Evolutionary conservation across 2,888 invertebrate genomes (phyloP).

Genomic region (Crocallis elinguaria): DNA sequence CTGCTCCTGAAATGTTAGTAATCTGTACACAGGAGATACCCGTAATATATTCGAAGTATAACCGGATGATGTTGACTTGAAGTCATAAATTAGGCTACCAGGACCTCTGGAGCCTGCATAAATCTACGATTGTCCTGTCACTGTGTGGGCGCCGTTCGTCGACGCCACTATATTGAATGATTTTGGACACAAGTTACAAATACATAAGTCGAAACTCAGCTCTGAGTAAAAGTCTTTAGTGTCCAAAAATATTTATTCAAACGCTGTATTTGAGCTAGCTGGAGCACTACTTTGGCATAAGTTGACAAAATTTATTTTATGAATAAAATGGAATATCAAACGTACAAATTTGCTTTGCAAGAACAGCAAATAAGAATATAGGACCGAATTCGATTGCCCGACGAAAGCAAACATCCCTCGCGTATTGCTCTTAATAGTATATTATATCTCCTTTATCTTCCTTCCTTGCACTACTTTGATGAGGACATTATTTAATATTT

Average conservation of each 20-base stretch:
- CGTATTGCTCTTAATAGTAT: slow-evolving; percentile 4
- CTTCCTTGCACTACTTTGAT: neutral
- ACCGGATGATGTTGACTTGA: slow-evolving; percentile 19
- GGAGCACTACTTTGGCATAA: neutral
- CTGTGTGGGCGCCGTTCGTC: slow-evolving; percentile 38
- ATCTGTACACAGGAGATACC: slow-evolving; percentile 19
- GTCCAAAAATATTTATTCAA: neutral
- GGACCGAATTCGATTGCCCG: slow-evolving; percentile 45
- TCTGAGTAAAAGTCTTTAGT: neutral
- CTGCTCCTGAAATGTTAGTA: slow-evolving; percentile 15
- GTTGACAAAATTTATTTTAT: slow-evolving; percentile 28
- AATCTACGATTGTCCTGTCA: slow-evolving; percentile 74
- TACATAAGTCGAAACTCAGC: neutral
- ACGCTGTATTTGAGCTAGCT: slow-evolving; percentile 2
- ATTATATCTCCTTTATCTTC: neutral
- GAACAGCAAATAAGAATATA: slow-evolving; percentile 61
- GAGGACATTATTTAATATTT: neutral
- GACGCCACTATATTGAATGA: slow-evolving; percentile 7
- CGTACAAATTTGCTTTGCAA: slow-evolving; percentile 50
- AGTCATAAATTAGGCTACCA: slow-evolving; percentile 56
- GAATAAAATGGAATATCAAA: slow-evolving; percentile 23
- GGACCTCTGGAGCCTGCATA: slow-evolving; percentile 55
- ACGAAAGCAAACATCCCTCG: slow-evolving; percentile 45
- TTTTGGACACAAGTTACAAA: slow-evolving; percentile 4
- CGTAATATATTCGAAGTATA: slow-evolving; percentile 37